A percentile compares a stretch with the other conserved stretches of the same genome.
These are phyloP conservation scores for Omphaloscelis lunosa DNA, from an alignment of 2,888 invertebrate species.

Conservation along the genomic window DNA sequence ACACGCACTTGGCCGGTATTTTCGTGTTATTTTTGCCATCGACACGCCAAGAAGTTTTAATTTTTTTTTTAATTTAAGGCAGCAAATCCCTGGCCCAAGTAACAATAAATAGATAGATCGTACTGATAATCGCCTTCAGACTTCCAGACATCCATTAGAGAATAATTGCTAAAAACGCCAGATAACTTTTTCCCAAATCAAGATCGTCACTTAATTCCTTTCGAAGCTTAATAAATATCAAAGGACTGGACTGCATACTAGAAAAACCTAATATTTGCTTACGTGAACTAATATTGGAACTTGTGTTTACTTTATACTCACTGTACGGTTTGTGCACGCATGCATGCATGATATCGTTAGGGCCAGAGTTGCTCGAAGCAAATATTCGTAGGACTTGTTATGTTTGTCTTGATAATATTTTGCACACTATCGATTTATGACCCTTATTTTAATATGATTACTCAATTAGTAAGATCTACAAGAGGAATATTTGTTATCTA, in stretches of 20 bases:
- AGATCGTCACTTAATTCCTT: background rate
- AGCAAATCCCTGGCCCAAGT: background rate
- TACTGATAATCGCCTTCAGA: background rate
- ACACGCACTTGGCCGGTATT: too few relatives aligned
- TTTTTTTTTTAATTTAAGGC: too few relatives aligned
- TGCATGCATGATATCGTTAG: background rate
- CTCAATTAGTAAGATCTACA: background rate
- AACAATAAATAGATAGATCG: background rate
- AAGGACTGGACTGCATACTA: background rate
- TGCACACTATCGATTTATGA: background rate
- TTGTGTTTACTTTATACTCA: background rate
- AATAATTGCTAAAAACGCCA: background rate
- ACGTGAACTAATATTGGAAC: constrained; percentile 11
- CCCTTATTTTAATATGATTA: background rate
- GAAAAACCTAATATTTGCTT: constrained; percentile 6
- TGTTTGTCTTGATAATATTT: background rate
- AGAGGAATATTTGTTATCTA: background rate
- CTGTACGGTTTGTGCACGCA: background rate
- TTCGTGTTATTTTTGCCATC: too few relatives aligned
- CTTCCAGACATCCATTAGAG: constrained; percentile 4
- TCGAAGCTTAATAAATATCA: background rate
- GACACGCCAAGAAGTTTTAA: too few relatives aligned
- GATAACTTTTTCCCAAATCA: too few relatives aligned
- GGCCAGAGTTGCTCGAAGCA: background rate
- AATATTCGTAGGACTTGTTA: background rate